Percentiles rank a stretch among this genome's conserved stretches.
Conservation (phyloP, 2,888 invertebrate genomes). For the Rhagium mordax region DNA sequence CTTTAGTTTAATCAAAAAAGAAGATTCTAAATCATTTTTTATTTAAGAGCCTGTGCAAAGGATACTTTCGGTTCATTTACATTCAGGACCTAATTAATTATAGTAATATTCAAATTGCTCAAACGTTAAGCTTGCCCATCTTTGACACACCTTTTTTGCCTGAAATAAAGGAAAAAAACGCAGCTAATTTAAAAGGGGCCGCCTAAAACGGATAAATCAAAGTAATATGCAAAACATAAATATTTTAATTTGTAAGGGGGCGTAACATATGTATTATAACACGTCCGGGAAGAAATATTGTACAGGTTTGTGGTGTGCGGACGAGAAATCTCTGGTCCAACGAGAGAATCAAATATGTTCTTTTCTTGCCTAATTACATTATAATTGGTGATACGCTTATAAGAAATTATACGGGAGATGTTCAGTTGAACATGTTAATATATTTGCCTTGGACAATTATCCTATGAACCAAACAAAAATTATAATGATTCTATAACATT, state of each 20-base stretch:
- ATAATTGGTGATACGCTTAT: constrained; percentile 61
- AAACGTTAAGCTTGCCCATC: background rate
- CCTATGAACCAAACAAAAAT: background rate
- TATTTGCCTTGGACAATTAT: constrained; percentile 25
- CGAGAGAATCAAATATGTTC: constrained; percentile 48
- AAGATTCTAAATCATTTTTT: no score
- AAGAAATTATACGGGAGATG: constrained; percentile 46
- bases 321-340: constrained; percentile 31
- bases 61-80: no score
- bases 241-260: constrained; percentile 68
- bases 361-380: constrained; percentile 61
- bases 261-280: constrained; percentile 66
- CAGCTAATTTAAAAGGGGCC: constrained; percentile 9
- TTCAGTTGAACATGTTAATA: constrained; percentile 39
- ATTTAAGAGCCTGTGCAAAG: no score
- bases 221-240: constrained; percentile 66
- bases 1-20: no score
- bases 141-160: background rate
- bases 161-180: constrained; percentile 5
- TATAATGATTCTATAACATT: background rate
- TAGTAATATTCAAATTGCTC: no score
- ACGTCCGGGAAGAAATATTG: constrained; percentile 66
- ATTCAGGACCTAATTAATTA: no score
- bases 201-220: constrained; percentile 17
- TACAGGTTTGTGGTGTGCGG: constrained; percentile 51